Evolutionary conservation across 2,797 vertebrate species (phyloP).

Genomic region (Emydoidea blandingii): DNA sequence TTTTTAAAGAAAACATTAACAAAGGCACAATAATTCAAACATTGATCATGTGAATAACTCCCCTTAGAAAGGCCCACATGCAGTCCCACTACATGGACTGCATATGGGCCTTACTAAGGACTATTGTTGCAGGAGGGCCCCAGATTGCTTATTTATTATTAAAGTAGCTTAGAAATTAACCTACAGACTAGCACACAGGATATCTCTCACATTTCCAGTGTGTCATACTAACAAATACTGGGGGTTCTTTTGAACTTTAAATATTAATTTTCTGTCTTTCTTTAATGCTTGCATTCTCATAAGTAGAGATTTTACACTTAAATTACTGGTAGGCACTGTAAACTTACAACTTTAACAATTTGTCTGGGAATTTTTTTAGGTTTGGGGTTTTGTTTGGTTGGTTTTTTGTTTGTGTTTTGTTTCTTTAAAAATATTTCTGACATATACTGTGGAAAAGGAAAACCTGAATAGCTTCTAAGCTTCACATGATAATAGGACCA

Average conservation of each 20-base stretch:
- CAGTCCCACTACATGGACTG: not conserved
- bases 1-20: accelerated
- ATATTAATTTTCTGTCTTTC: not conserved
- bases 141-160: not conserved
- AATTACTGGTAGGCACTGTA: not conserved
- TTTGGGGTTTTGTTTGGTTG: not conserved
- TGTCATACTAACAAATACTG: not conserved
- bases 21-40: not conserved
- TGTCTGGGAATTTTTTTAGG: not conserved
- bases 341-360: not conserved
- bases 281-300: not conserved
- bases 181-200: not conserved
- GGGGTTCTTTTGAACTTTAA: not conserved
- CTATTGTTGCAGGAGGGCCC: not conserved
- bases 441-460: not conserved
- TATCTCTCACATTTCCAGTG: not conserved
- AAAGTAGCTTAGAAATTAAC: not conserved
- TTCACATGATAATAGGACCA: not conserved
- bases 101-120: not conserved
- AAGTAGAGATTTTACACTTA: not conserved
- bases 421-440: not conserved
- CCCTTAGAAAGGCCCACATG: not conserved
- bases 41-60: not conserved
- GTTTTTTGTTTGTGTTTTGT: not conserved
- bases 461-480: not conserved